These are phyloP conservation scores for Dendronephthya gigantea DNA, from an alignment of 64 coral and sea anemone genomes.

Conservation along the genomic window DNA sequence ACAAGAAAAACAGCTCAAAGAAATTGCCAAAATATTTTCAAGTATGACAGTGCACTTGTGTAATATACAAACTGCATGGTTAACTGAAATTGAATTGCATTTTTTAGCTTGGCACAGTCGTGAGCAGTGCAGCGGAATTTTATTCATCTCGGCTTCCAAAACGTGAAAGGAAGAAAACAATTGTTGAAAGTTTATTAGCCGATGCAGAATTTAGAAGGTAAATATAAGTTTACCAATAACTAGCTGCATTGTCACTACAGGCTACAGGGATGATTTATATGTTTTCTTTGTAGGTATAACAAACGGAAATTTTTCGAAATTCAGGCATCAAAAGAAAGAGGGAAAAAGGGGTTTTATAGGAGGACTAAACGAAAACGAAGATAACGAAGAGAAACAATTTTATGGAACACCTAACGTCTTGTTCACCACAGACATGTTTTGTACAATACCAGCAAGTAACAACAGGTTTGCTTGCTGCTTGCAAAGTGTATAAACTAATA, in stretches of 20 bases:
- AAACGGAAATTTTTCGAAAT: slow-evolving; percentile 92
- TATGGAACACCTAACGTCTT: too few species aligned
- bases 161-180: slow-evolving; percentile 57
- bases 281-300: slow-evolving; percentile 68
- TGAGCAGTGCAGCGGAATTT: slow-evolving; percentile 76
- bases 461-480: neutral
- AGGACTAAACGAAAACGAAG: slow-evolving; percentile 67
- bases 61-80: neutral
- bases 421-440: neutral
- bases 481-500: too few species aligned
- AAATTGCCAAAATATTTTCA: slow-evolving; percentile 92
- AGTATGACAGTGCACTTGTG: too few species aligned
- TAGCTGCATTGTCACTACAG: too few species aligned
- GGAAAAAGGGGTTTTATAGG: slow-evolving; percentile 82
- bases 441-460: too few species aligned
- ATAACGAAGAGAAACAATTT: too few species aligned
- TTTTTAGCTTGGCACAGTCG: slow-evolving; percentile 68
- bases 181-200: slow-evolving; percentile 72
- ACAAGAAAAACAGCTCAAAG: slow-evolving; percentile 69
- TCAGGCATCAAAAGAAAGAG: slow-evolving; percentile 70
- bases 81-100: neutral
- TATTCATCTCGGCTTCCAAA: slow-evolving; percentile 90
- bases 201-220: slow-evolving; percentile 95
- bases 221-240: neutral
- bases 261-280: too few species aligned